phyloP scores from a whole-genome alignment of 2,797 vertebrate species.

The Rallus crepitans region DNA sequence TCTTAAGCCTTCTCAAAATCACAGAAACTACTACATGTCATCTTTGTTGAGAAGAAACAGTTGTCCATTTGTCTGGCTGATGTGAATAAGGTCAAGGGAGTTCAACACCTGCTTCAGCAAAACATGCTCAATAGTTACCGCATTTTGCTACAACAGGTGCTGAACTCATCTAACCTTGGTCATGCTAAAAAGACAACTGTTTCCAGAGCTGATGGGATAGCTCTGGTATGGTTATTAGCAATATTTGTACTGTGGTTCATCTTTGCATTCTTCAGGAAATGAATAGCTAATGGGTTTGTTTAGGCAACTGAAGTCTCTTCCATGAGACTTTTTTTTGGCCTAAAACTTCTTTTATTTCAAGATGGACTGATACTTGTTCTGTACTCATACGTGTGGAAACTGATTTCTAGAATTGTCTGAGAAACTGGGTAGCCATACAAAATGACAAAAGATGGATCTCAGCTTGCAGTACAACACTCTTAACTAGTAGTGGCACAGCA shows the following conservation, averaged over 20 bases:
- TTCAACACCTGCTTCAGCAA: slow-evolving; percentile 46
- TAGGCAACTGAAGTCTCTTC: background rate
- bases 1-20: background rate
- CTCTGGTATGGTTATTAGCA: background rate
- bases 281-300: background rate
- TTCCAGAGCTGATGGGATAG: background rate
- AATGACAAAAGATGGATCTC: background rate
- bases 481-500: background rate
- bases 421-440: background rate
- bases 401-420: background rate
- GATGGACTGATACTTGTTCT: background rate
- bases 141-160: slow-evolving; percentile 21
- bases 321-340: background rate
- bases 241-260: background rate
- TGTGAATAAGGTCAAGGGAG: background rate
- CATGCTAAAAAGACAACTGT: background rate
- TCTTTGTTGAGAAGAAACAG: background rate
- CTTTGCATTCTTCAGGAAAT: background rate
- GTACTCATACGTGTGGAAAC: background rate
- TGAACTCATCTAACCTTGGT: background rate
- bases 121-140: background rate
- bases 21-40: background rate
- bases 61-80: background rate
- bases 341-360: background rate
- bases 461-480: background rate